Percentiles rank a stretch among this genome's conserved stretches.
Evolutionary conservation across 2,797 vertebrate genomes (phyloP).

Genomic region (Spondyliosoma cantharus): DNA sequence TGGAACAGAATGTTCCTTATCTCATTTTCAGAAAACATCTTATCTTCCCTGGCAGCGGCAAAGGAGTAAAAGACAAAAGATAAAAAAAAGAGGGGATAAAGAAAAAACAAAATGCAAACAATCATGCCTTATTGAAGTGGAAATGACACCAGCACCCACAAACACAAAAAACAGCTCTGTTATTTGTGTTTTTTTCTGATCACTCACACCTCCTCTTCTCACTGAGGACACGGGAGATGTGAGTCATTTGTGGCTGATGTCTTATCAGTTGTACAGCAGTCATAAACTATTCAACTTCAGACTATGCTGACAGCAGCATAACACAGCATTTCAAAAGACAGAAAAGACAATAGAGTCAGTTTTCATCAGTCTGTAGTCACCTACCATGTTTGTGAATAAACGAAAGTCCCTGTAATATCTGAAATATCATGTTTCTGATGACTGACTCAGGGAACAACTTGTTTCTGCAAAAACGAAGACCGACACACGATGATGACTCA

Average conservation of each 20-base stretch:
- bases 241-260: constrained; percentile 47
- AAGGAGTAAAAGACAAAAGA: constrained; percentile 50
- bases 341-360: background rate
- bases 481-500: constrained; percentile 57
- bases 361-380: constrained; percentile 64
- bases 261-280: constrained; percentile 26
- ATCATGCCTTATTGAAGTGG: constrained; percentile 20
- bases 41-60: constrained; percentile 75
- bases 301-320: constrained; percentile 4
- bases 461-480: constrained; percentile 88
- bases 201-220: constrained; percentile 50
- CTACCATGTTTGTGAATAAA: constrained; percentile 95
- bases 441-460: constrained; percentile 93
- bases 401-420: constrained; percentile 92
- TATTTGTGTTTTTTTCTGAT: background rate
- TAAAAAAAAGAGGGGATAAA: constrained; percentile 32
- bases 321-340: constrained; percentile 15
- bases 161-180: constrained; percentile 16
- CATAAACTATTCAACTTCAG: background rate
- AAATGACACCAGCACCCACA: constrained; percentile 46
- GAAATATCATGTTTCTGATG: constrained; percentile 94
- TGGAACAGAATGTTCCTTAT: constrained; percentile 85
- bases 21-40: constrained; percentile 84
- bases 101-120: constrained; percentile 43
- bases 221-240: constrained; percentile 43